Base-by-base conservation (phyloP, 2,797 vertebrate species). In the Pitangus sulphuratus region DNA sequence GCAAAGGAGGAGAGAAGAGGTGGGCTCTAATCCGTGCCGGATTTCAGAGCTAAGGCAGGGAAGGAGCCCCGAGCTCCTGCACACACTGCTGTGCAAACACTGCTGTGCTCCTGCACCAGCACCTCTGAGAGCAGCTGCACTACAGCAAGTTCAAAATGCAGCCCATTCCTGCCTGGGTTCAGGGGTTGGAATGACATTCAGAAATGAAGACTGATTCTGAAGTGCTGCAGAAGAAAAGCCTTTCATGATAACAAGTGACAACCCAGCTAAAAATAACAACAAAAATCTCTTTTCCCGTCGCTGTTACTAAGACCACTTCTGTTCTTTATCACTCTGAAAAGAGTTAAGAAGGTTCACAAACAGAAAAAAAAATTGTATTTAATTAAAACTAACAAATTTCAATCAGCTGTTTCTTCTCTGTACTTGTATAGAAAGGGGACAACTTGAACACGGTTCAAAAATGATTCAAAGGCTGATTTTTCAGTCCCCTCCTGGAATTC, bases 401-500 rank as follows among this genome's bases (percentile, higher is more conserved):
- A 85, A 53, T 31, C 40, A 91, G 44, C 31, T n/a, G 8, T 42
- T 48, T 89, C 44, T 35, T 71, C n/a, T 56, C 31, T n/a, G 2
- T 15, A 4, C 65, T 56, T 57, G 33, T 33, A n/a, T 0, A 28
- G n/a, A 40, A 40, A 35, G 31, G 56, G 2, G 13, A 74, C 31
- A 71, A 65, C 1, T 20, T 72, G 68, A 77, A 12, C 15, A 56
- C 3, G n/a, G 51, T 33, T 68, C 40, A 71, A 51, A 72, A 89
- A 70, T 4, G 2, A 91, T 21, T 58, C 42, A 35, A 69, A 82
- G 45, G 33, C 40, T 62, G 26, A 50, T 35, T 80, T 92, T 89
- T 47, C 65, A 81, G 69, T n/a, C 12, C 25, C 40, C 89, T 87
- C 90, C 76, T 86, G 78, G 71, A 94, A 89, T 86, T 83, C 76